Conservation (phyloP, 2,797 vertebrate species). For the Malacoctenus gilli region DNA sequence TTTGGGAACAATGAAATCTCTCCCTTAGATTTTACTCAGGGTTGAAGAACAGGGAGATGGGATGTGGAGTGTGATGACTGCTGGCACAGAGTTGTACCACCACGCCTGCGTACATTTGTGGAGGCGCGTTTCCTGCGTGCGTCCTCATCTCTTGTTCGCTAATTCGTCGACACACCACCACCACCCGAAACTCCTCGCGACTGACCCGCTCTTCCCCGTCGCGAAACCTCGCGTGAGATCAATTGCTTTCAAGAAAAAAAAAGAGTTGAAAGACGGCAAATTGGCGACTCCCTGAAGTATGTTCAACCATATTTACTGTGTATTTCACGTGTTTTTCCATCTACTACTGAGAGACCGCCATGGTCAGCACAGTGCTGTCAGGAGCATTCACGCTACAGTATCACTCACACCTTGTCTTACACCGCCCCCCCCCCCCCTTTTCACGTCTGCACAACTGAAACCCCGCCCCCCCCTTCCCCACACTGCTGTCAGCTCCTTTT, state of each 20-base stretch:
- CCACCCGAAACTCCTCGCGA: slow-evolving; percentile 32
- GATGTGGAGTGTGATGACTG: slow-evolving; percentile 55
- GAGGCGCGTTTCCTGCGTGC: slow-evolving; percentile 36
- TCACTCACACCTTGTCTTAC: slow-evolving; percentile 26
- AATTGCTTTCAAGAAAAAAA: slow-evolving; percentile 64
- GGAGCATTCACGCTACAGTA: slow-evolving; percentile 41
- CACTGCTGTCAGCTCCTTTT: too few relatives aligned
- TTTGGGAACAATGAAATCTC: slow-evolving; percentile 81
- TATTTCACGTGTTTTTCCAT: slow-evolving; percentile 46
- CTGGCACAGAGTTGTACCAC: slow-evolving; percentile 56
- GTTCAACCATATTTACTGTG: slow-evolving; percentile 50
- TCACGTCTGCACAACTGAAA: slow-evolving; percentile 56
- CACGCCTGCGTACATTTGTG: slow-evolving; percentile 61
- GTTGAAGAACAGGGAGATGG: slow-evolving; percentile 84
- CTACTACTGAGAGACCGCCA: slow-evolving; percentile 59
- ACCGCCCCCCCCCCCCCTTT: slow-evolving; percentile 15
- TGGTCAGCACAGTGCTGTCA: slow-evolving; percentile 57
- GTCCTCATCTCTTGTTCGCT: slow-evolving; percentile 46
- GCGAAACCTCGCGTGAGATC: slow-evolving; percentile 43
- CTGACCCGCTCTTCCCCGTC: slow-evolving; percentile 28
- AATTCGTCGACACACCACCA: slow-evolving; percentile 43
- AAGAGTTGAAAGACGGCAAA: slow-evolving; percentile 31
- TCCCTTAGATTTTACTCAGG: slow-evolving; percentile 87
- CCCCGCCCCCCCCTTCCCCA: slow-evolving; percentile 14
- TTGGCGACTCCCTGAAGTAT: too few relatives aligned